A percentile compares a stretch with the other conserved stretches of the same genome.
These are phyloP conservation scores for Plotosus lineatus DNA, from an alignment of 2,113 vertebrate species.

Conservation along the genomic window DNA sequence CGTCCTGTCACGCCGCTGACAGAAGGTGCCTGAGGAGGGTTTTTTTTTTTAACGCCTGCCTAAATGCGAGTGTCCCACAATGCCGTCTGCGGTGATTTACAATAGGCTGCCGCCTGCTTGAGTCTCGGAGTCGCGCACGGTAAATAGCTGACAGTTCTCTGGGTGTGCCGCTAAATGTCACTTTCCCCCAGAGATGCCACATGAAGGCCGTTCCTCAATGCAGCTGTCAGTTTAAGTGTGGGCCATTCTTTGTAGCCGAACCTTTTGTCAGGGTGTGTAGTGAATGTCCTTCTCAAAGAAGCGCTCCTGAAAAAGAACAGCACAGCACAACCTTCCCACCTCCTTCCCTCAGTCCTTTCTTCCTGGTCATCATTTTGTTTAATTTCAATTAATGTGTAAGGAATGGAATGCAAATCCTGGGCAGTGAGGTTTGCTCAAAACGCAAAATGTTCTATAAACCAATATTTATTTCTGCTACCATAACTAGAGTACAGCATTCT, in stretches of 20 bases:
- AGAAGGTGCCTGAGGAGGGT: slow-evolving; percentile 31
- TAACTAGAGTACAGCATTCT: not conserved
- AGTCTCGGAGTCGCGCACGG: slow-evolving; percentile 14
- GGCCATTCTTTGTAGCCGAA: slow-evolving; percentile 33
- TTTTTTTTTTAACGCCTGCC: slow-evolving; percentile 9
- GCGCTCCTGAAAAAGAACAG: slow-evolving; percentile 26
- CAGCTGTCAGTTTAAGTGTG: slow-evolving; percentile 51
- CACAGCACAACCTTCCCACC: not conserved
- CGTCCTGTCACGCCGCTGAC: slow-evolving; percentile 46
- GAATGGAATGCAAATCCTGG: not conserved
- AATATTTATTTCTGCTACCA: not conserved
- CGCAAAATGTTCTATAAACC: not conserved
- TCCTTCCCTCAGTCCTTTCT: not conserved
- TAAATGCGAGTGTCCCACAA: slow-evolving; percentile 32
- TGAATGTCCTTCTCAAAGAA: slow-evolving; percentile 36
- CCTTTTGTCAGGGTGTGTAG: slow-evolving; percentile 39
- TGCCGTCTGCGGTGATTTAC: slow-evolving; percentile 33
- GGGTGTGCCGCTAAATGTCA: slow-evolving; percentile 46
- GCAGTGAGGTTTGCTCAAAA: not conserved
- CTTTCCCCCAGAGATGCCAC: slow-evolving; percentile 43
- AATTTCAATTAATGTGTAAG: not conserved
- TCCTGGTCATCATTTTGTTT: not conserved
- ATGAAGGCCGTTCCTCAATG: slow-evolving; percentile 49
- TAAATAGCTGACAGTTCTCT: slow-evolving; percentile 39
- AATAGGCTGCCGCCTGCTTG: slow-evolving; percentile 27